Conservation (phyloP, 2,888 invertebrate genomes). For the Drosophila basisetae region DNA sequence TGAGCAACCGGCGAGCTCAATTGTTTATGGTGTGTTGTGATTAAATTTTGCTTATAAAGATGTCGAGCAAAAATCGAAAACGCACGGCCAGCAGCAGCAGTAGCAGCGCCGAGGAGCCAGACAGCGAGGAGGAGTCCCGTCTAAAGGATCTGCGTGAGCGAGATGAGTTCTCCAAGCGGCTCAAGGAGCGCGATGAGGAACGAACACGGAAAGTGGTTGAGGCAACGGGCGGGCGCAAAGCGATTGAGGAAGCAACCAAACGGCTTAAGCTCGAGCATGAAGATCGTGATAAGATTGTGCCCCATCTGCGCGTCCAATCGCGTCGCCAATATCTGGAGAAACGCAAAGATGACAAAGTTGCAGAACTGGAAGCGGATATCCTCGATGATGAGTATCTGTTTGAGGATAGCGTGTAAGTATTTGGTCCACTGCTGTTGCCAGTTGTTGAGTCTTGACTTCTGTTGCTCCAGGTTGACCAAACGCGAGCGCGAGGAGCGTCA, state of each 20-base stretch:
- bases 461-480: slow-evolving; percentile 90
- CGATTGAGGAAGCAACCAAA: slow-evolving; percentile 95
- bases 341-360: slow-evolving; percentile 97
- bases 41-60: slow-evolving; percentile 16
- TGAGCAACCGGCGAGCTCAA: slow-evolving; percentile 14
- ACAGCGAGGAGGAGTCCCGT: slow-evolving; percentile 93
- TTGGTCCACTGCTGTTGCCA: too few species aligned
- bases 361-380: slow-evolving; percentile 97
- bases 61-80: slow-evolving; percentile 77
- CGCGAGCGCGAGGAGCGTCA: slow-evolving; percentile 93
- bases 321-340: slow-evolving; percentile 97
- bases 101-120: slow-evolving; percentile 85
- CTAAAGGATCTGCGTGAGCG: slow-evolving; percentile 94
- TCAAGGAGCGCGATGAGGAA: slow-evolving; percentile 95
- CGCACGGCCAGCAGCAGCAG: slow-evolving; percentile 67
- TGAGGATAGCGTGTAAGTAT: slow-evolving; percentile 92
- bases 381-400: slow-evolving; percentile 98
- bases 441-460: background rate
- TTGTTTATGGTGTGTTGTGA: slow-evolving; percentile 21
- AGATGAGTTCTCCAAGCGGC: slow-evolving; percentile 96
- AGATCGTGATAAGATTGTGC: slow-evolving; percentile 93
- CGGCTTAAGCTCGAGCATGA: slow-evolving; percentile 94
- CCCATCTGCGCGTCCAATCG: slow-evolving; percentile 95
- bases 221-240: slow-evolving; percentile 88
- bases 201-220: slow-evolving; percentile 93